Evolutionary conservation across 2,888 invertebrate genomes (phyloP), one percentile per base, ranked within the genome.

Genomic region (Drosophila peninsularis): DNA sequence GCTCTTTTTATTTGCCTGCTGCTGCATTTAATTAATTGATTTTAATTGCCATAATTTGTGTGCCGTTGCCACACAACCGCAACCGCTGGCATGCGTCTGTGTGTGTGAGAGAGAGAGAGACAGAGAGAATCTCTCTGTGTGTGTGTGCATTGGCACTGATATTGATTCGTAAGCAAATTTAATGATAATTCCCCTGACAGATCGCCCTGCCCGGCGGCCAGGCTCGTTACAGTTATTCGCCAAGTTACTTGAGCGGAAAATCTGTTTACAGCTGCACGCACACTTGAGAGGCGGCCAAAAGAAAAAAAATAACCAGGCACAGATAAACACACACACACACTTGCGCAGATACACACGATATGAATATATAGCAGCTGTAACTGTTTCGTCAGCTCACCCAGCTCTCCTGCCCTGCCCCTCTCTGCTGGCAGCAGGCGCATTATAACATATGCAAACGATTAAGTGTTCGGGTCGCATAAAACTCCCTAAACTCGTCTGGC

Each of bases 21-120:
- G 83, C 82, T 84, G 89, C 85, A 88, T 88, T 88, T 89, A 89
- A 88, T 88, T 88, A 88, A 89, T 88, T 89, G 90, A 88, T 88
- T 89, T 88, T 88, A 88, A 88, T 89, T 88, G 90, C 88, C 89
- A 85, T 88, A 88, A 88, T 88, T 88, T 88, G 89, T 89, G 87
- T 88, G 88, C 70, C 85, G 88, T 88, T 85, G 81, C 86, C 85
- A 87, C 87, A 87, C 80, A 83, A 82, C 87, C 83, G 75, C 87
- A 83, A 78, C 79, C 71, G 76, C 52, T 67, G 81, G 79, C 79
- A 80, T 82, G 72, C 81, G 3, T 24, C 0, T 61, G 24, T 34
- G 11, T 39, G 53, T 41, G 32, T 47, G 54, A 67, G 56, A 57
- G 34, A 27, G 14, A n/a, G n/a, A n/a, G n/a, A n/a, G n/a, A n/a